These are phyloP conservation scores for Drosophila anomelani DNA, from an alignment of 2,888 invertebrate species.

Conservation along the genomic window DNA sequence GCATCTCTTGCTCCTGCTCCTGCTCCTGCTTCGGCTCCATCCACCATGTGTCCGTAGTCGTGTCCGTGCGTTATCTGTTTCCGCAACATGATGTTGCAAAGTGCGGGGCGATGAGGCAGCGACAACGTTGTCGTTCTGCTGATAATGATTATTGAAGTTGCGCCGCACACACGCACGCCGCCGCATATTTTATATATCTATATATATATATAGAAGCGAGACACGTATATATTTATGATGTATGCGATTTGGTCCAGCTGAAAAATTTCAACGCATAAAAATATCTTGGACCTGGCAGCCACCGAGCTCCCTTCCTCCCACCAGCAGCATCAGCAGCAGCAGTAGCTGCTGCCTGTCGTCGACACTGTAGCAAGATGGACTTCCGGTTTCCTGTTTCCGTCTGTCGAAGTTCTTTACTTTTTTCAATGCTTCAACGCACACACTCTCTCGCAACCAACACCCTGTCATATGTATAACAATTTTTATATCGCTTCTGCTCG, in stretches of 20 bases:
- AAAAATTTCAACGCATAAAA: conserved; percentile 82
- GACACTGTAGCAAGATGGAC: conserved; percentile 82
- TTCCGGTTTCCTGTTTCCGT: conserved; percentile 85
- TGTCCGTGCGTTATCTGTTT: conserved; percentile 83
- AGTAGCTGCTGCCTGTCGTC: conserved; percentile 48
- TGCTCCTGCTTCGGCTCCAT: conserved; percentile 4
- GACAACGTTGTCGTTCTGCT: conserved; percentile 62
- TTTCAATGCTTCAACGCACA: conserved; percentile 73
- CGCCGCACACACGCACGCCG: conserved; percentile 60
- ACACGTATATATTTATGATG: conserved; percentile 36
- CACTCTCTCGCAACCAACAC: conserved; percentile 46
- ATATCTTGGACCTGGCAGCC: conserved; percentile 70
- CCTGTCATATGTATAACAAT: conserved; percentile 62
- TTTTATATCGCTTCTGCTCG: conserved; percentile 68
- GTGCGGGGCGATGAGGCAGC: conserved; percentile 49
- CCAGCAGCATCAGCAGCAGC: conserved; percentile 8
- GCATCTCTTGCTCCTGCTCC: conserved; percentile 52
- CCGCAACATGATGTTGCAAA: conserved; percentile 78
- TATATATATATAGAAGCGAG: conserved; percentile 1
- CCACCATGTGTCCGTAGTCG: conserved; percentile 68
- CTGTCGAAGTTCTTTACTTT: conserved; percentile 81
- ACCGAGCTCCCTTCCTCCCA: conserved; percentile 16
- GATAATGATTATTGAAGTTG: conserved; percentile 81
- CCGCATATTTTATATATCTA: conserved; percentile 36
- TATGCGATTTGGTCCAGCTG: conserved; percentile 61